These are phyloP conservation scores for Rattus rattus DNA, from an alignment of 2,113 vertebrate genomes.

Conservation along the genomic window DNA sequence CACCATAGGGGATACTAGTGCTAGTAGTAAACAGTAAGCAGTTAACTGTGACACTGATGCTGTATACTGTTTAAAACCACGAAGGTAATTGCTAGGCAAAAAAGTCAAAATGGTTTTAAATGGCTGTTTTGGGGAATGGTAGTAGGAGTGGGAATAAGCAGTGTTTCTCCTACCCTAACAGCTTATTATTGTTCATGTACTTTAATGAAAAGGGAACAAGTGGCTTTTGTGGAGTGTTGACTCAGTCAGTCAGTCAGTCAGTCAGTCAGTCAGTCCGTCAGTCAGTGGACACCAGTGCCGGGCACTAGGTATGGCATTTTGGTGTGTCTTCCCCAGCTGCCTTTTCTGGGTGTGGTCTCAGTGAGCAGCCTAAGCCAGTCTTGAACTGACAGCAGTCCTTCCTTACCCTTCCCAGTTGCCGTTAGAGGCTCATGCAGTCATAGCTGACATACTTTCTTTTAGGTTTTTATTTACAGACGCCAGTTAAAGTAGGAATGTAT, in stretches of 20 bases:
- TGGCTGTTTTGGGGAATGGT: conserved; percentile 31
- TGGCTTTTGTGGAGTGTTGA: not conserved
- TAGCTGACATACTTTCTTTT: not conserved
- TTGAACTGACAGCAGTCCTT: not conserved
- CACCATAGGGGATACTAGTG: not conserved
- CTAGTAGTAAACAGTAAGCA: not conserved
- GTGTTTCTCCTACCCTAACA: not conserved
- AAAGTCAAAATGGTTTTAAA: conserved; percentile 3
- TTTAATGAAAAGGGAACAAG: not conserved
- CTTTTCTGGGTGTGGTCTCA: not conserved
- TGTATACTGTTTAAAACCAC: not conserved
- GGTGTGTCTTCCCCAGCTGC: not conserved
- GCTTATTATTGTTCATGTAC: not conserved
- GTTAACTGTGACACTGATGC: not conserved
- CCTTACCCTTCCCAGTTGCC: not conserved
- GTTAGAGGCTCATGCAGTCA: not conserved
- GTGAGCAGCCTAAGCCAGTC: not conserved
- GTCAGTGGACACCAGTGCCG: not conserved
- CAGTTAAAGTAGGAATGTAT: not conserved
- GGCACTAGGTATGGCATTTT: not conserved
- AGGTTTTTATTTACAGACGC: not conserved
- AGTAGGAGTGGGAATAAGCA: not conserved
- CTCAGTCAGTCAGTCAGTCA: not conserved
- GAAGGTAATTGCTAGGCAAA: not conserved
- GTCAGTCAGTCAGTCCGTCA: not conserved